Conservation (phyloP, 2,888 invertebrate species). For the Formica aserva region DNA sequence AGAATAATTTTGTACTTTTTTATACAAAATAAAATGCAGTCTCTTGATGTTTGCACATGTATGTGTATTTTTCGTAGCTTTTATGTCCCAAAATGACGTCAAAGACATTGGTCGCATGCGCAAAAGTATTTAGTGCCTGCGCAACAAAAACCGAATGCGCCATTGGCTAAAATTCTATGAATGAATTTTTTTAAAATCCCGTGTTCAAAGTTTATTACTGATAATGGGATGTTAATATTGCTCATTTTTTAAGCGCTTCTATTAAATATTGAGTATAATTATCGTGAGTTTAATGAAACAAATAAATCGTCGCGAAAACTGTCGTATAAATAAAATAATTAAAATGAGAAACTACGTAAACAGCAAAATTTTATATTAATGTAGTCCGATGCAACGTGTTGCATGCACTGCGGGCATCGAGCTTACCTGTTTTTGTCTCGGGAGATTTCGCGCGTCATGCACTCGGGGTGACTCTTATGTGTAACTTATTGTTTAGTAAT, state of each 20-base stretch:
- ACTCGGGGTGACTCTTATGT: neutral
- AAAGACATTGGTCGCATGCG: too few species aligned
- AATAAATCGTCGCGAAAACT: neutral
- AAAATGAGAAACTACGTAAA: neutral
- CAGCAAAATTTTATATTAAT: neutral
- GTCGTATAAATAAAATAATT: neutral
- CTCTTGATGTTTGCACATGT: constrained; percentile 41
- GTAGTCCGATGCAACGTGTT: constrained; percentile 7
- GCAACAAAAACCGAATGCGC: too few species aligned
- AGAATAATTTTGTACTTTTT: constrained; percentile 78
- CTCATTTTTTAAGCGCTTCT: neutral
- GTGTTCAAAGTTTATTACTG: neutral
- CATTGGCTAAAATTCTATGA: neutral
- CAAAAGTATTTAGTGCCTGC: too few species aligned
- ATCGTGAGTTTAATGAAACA: neutral
- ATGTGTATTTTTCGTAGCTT: neutral
- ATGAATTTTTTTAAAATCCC: neutral
- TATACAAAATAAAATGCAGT: constrained; percentile 81
- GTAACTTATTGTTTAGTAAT: too few species aligned
- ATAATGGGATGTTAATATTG: neutral
- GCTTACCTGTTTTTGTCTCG: neutral
- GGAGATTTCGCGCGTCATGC: constrained; percentile 11
- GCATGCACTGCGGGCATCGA: constrained; percentile 35
- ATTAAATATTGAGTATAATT: neutral
- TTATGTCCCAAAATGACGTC: neutral